Conservation (phyloP, 92 coral and sea anemone genomes). For the Paragorgia papillata region DNA sequence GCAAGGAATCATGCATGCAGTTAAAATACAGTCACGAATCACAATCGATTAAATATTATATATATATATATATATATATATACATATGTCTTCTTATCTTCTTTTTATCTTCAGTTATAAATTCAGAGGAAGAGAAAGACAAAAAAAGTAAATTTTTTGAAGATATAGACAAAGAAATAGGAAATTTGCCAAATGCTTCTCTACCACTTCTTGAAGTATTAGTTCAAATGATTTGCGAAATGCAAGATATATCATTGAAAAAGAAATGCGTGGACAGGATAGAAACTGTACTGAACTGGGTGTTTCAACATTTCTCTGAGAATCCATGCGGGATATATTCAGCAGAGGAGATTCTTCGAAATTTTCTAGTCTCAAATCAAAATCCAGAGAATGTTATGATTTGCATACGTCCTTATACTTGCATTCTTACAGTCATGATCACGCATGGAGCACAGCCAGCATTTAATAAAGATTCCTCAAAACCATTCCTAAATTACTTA, state of each 20-base stretch:
- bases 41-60: too few relatives aligned
- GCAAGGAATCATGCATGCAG: too few relatives aligned
- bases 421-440: slow-evolving; percentile 17
- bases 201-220: not conserved
- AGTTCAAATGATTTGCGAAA: not conserved
- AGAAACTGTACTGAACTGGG: not conserved
- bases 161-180: not conserved
- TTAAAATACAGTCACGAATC: too few relatives aligned
- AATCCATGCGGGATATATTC: slow-evolving; percentile 7
- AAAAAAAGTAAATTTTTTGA: not conserved
- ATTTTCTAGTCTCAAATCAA: not conserved
- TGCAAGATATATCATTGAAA: not conserved
- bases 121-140: not conserved
- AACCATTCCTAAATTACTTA: not conserved
- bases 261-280: not conserved
- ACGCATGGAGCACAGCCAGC: not conserved
- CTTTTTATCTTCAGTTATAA: too few relatives aligned
- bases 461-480: not conserved
- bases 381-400: not conserved
- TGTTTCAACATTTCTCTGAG: not conserved
- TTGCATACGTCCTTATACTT: slow-evolving; percentile 3
- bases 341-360: slow-evolving; percentile 16
- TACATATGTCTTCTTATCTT: too few relatives aligned
- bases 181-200: not conserved
- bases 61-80: too few relatives aligned